phyloP scores from a whole-genome alignment of 2,113 vertebrate species.

The Pogona vitticeps region DNA sequence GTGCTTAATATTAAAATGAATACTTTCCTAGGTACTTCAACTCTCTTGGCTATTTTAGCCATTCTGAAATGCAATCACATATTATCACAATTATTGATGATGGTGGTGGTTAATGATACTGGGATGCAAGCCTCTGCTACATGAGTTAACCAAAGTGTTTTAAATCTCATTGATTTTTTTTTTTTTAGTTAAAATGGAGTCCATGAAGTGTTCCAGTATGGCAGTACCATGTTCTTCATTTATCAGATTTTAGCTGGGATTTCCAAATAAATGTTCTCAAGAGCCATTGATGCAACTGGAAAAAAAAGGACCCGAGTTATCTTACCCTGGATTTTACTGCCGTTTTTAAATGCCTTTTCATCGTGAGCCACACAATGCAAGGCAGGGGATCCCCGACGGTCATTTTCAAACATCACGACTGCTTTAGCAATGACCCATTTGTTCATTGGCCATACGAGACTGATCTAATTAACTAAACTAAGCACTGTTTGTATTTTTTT shows the following conservation, averaged over 20 bases:
- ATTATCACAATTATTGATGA: neutral
- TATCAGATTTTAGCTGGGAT: constrained; percentile 6
- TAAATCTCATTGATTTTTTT: neutral
- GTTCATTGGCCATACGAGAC: constrained; percentile 25
- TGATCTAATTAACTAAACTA: constrained; percentile 40
- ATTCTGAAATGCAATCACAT: constrained; percentile 29
- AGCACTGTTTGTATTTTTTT: constrained; percentile 47
- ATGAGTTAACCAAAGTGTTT: neutral
- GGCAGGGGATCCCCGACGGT: neutral
- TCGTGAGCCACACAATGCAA: constrained; percentile 3
- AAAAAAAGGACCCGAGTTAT: neutral
- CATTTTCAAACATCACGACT: neutral
- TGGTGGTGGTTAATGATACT: neutral
- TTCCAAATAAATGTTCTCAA: neutral
- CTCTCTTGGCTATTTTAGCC: neutral
- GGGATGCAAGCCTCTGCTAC: neutral
- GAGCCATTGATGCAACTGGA: neutral
- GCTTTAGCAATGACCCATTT: constrained; percentile 19
- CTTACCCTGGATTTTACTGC: neutral
- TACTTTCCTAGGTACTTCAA: neutral
- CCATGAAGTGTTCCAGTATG: too few relatives aligned
- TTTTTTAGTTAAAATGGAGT: neutral
- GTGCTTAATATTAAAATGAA: constrained; percentile 12
- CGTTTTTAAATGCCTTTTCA: constrained; percentile 26
- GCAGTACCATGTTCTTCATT: neutral